Conservation (phyloP, 1,140 invertebrate genomes). For the Ceratina japonica region DNA sequence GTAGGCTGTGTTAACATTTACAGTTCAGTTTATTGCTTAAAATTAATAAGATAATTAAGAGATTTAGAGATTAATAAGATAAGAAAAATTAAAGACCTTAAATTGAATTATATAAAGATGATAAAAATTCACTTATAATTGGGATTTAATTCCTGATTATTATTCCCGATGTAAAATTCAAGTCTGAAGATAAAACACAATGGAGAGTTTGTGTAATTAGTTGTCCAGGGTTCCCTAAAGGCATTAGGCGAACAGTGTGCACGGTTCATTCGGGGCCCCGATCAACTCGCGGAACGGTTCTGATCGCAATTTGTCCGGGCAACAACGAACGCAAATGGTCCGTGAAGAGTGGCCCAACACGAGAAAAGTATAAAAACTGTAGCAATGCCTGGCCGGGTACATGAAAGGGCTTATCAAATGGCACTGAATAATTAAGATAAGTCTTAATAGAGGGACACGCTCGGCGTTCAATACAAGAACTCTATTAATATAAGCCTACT, state of each 20-base stretch:
- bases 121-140: too few species aligned
- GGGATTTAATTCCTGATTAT: too few species aligned
- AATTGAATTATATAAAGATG: too few species aligned
- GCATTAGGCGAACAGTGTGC: neutral
- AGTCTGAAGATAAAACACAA: neutral
- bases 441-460: neutral
- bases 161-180: too few species aligned
- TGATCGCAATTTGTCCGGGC: neutral
- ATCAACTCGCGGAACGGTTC: neutral
- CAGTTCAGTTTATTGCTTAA: too few species aligned
- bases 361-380: constrained; percentile 6
- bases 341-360: constrained; percentile 9
- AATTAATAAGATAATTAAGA: too few species aligned
- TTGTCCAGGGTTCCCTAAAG: too few species aligned
- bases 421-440: constrained; percentile 23
- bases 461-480: neutral
- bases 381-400: neutral
- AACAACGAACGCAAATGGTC: constrained; percentile 1
- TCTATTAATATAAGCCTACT: neutral
- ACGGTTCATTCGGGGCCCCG: neutral
- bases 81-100: too few species aligned
- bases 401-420: constrained; percentile 11
- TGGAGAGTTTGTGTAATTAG: neutral
- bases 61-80: too few species aligned
- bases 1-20: too few species aligned